Evolutionary conservation across 2,797 vertebrate genomes (phyloP).

Genomic region (Phrynocephalus vlangalii): DNA sequence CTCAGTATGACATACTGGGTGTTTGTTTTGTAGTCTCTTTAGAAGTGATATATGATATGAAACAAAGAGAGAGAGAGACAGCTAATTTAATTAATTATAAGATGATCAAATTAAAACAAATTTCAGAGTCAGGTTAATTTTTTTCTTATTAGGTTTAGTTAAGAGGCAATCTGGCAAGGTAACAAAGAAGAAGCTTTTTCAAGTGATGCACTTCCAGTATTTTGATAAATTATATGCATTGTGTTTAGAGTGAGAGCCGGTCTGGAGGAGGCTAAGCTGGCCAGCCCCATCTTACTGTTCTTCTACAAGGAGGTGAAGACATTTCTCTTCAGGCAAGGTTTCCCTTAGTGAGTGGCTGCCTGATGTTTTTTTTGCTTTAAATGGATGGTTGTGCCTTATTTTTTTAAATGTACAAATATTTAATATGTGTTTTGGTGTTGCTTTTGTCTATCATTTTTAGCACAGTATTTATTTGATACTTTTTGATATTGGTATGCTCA

Average conservation of each 20-base stretch:
- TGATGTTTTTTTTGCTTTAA: too few relatives aligned
- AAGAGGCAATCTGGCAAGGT: slow-evolving; percentile 25
- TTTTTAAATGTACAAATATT: too few relatives aligned
- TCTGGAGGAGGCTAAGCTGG: neutral
- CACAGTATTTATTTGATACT: too few relatives aligned
- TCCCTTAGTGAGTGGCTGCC: too few relatives aligned
- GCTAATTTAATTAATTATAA: neutral
- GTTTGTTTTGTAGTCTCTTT: slow-evolving; percentile 42
- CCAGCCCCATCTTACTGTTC: too few relatives aligned
- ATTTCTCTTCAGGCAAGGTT: too few relatives aligned
- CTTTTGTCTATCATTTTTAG: too few relatives aligned
- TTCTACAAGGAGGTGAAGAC: too few relatives aligned
- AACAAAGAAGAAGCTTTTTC: slow-evolving; percentile 1
- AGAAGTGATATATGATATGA: slow-evolving; percentile 58
- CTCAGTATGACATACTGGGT: neutral
- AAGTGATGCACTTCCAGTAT: neutral
- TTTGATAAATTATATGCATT: neutral
- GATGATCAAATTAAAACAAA: slow-evolving; percentile 41
- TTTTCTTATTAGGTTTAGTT: slow-evolving; percentile 16
- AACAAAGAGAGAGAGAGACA: slow-evolving; percentile 33
- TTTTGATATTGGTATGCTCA: too few relatives aligned
- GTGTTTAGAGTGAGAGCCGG: slow-evolving; percentile 35
- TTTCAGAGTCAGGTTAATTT: slow-evolving; percentile 27
- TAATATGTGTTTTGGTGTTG: too few relatives aligned
- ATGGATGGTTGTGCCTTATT: too few relatives aligned